Percentiles rank a stretch among this genome's conserved stretches.
phyloP scores from a whole-genome alignment of 2,888 invertebrate species.

The Drosophila falleni region DNA sequence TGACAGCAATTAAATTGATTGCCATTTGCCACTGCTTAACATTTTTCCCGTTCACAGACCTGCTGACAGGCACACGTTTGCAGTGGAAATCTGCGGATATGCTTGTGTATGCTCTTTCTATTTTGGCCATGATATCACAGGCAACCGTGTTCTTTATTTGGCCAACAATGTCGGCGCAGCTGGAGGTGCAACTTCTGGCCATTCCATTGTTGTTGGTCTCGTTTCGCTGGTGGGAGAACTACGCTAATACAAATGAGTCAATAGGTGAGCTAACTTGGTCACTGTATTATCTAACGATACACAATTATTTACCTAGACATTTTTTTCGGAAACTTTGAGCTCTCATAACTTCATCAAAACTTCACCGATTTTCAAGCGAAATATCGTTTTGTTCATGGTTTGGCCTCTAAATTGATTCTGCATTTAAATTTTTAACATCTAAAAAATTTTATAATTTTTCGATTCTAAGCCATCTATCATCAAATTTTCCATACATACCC shows the following conservation, averaged over 20 bases:
- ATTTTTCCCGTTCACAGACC: conserved; percentile 59
- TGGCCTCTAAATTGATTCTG: no score
- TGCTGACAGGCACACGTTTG: conserved; percentile 73
- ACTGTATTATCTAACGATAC: neutral
- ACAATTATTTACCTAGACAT: no score
- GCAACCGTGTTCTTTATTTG: conserved; percentile 89
- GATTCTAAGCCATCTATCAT: no score
- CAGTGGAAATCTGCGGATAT: conserved; percentile 73
- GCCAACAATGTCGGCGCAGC: conserved; percentile 87
- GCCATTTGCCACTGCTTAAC: conserved; percentile 42
- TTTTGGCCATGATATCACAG: conserved; percentile 88
- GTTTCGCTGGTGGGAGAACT: conserved; percentile 95
- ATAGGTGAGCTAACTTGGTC: conserved; percentile 67
- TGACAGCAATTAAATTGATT: conserved; percentile 79
- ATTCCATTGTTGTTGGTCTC: conserved; percentile 89
- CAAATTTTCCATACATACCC: no score
- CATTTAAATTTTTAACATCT: no score
- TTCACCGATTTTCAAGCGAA: no score
- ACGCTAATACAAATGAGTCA: conserved; percentile 86
- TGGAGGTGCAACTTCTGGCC: conserved; percentile 87
- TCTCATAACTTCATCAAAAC: no score
- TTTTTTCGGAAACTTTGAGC: no score
- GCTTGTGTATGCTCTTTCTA: conserved; percentile 62
- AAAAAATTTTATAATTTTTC: no score
- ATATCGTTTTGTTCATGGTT: no score